phyloP scores from a whole-genome alignment of 2,888 invertebrate genomes.

The Meghimatium bilineatum region DNA sequence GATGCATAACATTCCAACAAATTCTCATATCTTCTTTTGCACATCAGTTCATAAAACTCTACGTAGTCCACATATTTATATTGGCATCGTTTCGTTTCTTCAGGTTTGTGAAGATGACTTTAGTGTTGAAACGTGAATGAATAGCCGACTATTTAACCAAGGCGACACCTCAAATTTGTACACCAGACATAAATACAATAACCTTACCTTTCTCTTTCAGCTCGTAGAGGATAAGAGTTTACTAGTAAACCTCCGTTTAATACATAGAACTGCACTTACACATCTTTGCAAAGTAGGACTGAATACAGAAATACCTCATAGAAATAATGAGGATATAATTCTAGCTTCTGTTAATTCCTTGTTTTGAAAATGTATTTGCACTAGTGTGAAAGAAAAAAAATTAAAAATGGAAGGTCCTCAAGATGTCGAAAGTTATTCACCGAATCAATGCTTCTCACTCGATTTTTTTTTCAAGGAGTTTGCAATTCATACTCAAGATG shows the following conservation, averaged over 20 bases:
- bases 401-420: too few relatives aligned
- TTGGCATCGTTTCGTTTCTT: background rate
- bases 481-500: too few relatives aligned
- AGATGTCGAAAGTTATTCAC: too few relatives aligned
- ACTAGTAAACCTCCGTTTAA: background rate
- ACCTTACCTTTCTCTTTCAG: background rate
- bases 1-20: too few relatives aligned
- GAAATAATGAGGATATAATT: background rate
- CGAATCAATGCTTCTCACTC: too few relatives aligned
- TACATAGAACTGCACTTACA: background rate
- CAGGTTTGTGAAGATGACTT: background rate
- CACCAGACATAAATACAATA: background rate
- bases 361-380: too few relatives aligned
- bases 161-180: background rate
- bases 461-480: too few relatives aligned
- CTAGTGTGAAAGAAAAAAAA: too few relatives aligned
- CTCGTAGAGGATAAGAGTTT: background rate
- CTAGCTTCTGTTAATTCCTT: too few relatives aligned
- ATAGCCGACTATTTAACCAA: conserved; percentile 5
- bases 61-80: background rate
- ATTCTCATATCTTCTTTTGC: too few relatives aligned
- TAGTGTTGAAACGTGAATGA: background rate
- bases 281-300: background rate
- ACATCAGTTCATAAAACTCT: too few relatives aligned
- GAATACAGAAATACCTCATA: background rate